Percentiles rank a stretch among this genome's conserved stretches.
These are phyloP conservation scores for Indri indri DNA, from an alignment of 2,113 vertebrate species.

Conservation along the genomic window DNA sequence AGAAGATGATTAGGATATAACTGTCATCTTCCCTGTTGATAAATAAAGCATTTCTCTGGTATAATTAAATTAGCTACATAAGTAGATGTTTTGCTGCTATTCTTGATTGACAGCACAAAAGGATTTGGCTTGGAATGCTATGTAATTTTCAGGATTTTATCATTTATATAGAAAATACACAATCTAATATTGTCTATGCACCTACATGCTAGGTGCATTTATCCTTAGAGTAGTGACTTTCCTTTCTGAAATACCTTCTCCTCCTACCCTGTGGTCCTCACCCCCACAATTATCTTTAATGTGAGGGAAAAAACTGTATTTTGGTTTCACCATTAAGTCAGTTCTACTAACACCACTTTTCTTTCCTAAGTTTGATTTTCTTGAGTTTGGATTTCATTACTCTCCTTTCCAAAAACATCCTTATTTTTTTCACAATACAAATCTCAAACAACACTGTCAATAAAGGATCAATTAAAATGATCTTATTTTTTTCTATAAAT, in stretches of 20 bases:
- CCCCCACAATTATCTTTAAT: background rate
- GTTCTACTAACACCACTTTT: background rate
- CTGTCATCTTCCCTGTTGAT: background rate
- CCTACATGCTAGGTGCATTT: too few relatives aligned
- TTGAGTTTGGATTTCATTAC: background rate
- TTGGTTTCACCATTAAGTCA: background rate
- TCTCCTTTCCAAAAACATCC: background rate
- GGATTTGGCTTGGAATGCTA: background rate
- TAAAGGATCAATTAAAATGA: background rate
- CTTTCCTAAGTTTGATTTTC: conserved; percentile 9
- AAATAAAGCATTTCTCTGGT: background rate
- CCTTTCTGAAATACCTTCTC: background rate
- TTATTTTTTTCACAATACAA: background rate
- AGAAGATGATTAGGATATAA: background rate
- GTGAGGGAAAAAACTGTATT: background rate
- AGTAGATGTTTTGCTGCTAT: background rate
- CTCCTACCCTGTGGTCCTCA: background rate
- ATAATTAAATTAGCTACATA: background rate
- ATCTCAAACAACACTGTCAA: background rate
- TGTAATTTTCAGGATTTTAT: background rate
- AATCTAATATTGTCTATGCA: background rate
- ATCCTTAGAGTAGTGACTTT: background rate
- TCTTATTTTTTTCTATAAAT: background rate
- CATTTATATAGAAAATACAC: background rate
- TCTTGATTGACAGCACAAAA: background rate